phyloP scores from a whole-genome alignment of 1,140 invertebrate genomes.

The Cydia amplana region DNA sequence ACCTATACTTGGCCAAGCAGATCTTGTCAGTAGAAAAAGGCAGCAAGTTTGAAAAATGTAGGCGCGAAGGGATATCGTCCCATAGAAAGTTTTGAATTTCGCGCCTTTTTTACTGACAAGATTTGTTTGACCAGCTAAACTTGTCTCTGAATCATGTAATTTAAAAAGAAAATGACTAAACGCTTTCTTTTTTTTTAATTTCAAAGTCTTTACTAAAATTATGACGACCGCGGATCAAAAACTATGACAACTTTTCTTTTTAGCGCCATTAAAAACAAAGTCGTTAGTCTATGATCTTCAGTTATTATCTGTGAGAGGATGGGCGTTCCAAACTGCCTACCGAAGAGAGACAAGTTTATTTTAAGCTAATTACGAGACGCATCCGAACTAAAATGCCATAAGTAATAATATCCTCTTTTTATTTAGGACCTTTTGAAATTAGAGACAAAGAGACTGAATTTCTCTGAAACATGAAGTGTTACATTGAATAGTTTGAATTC shows the following conservation, averaged over 20 bases:
- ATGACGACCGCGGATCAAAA: neutral
- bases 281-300: slow-evolving; percentile 34
- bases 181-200: no score
- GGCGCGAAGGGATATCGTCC: no score
- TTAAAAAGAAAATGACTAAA: no score
- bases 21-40: no score
- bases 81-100: no score
- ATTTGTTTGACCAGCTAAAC: no score
- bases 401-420: neutral
- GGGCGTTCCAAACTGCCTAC: slow-evolving; percentile 44
- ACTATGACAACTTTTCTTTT: neutral
- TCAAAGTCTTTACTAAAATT: no score
- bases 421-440: neutral
- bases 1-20: no score
- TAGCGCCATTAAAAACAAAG: slow-evolving; percentile 10
- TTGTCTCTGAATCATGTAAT: no score
- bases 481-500: neutral
- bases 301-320: slow-evolving; percentile 55
- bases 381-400: slow-evolving; percentile 21
- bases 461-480: slow-evolving; percentile 16
- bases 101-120: no score
- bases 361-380: slow-evolving; percentile 56
- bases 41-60: no score
- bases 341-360: slow-evolving; percentile 56
- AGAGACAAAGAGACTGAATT: neutral